phyloP scores from a whole-genome alignment of 2,888 invertebrate genomes.

The Autographa gamma region DNA sequence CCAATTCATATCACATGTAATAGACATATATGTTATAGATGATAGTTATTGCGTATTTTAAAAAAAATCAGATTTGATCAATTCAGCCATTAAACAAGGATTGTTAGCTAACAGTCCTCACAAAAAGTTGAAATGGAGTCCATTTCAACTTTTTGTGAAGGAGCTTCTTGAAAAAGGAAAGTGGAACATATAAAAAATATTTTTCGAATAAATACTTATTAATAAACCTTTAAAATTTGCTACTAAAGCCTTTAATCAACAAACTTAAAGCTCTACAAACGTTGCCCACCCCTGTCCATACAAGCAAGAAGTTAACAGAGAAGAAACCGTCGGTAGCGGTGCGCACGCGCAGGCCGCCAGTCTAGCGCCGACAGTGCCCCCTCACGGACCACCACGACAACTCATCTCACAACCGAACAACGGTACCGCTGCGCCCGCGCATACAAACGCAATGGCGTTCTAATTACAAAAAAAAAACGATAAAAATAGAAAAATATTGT shows the following conservation, averaged over 20 bases:
- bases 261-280: not conserved
- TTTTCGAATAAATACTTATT: too few species aligned
- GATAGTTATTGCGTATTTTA: too few species aligned
- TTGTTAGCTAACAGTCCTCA: too few species aligned
- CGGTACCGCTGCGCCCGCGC: conserved; percentile 49
- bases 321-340: conserved; percentile 66
- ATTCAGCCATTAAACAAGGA: too few species aligned
- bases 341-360: conserved; percentile 71
- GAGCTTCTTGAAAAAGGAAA: too few species aligned
- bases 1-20: too few species aligned
- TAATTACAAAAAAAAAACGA: conserved; percentile 51
- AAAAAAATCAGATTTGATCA: too few species aligned
- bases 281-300: conserved; percentile 53
- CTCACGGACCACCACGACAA: conserved; percentile 60
- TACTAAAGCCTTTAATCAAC: not conserved
- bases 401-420: conserved; percentile 61
- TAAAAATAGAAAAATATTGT: conserved; percentile 15
- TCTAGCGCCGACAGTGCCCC: conserved; percentile 71
- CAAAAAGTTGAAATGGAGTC: too few species aligned
- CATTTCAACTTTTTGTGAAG: too few species aligned
- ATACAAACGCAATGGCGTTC: conserved; percentile 53
- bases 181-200: too few species aligned
- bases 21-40: too few species aligned
- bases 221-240: not conserved
- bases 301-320: conserved; percentile 60